Base-by-base conservation (phyloP, 2,113 vertebrate species). In the Takifugu flavidus region DNA sequence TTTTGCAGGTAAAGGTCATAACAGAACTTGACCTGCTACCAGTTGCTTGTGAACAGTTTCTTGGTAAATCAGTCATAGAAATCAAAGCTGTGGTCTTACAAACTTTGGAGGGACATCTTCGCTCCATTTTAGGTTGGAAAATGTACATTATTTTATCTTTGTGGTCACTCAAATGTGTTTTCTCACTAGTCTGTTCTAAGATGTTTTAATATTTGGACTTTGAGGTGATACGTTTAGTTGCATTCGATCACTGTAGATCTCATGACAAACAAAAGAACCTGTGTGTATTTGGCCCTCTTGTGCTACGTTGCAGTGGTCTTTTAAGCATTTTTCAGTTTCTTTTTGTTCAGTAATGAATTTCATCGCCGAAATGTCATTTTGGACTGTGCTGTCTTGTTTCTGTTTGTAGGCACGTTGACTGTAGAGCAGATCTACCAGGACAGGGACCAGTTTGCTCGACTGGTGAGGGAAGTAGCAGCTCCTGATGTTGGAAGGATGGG, bases 401-500 rank as follows among this genome's bases (percentile, higher is more conserved):
- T 55, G 4, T 66, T 26, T 34, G 58, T 83, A 98, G 96, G 96
- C 0, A 98, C 96, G 1, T 77, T 98, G 78, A 98, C 96, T 0
- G 94, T 98, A 46, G 96, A 98, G 76, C 96, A 98, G 88, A 98
- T 98, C 80, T 98, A 96, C 72, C 96, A 95, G 87, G 96, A 98
- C 89, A 86, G 96, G 53, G 95, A 98, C 80, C 93, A 95, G 89
- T 98, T 98, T 89, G 96, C 96, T 65, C 94, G 94, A 77, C 89
- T 98, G 78, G 96, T 98, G 46, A 83, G 95, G 73, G 96, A 98
- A 73, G 96, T 98, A 49, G 96, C 96, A 2, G 91, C 95, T 51
- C 96, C 96, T 0, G 96, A 98, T 0, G 94, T 98, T 5, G 95
- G 95, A 62, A 91, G 94, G 58, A 98, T 98, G 96, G 96, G 96